Evolutionary conservation across 2,113 vertebrate species (phyloP).

Genomic region (Calcarius ornatus): DNA sequence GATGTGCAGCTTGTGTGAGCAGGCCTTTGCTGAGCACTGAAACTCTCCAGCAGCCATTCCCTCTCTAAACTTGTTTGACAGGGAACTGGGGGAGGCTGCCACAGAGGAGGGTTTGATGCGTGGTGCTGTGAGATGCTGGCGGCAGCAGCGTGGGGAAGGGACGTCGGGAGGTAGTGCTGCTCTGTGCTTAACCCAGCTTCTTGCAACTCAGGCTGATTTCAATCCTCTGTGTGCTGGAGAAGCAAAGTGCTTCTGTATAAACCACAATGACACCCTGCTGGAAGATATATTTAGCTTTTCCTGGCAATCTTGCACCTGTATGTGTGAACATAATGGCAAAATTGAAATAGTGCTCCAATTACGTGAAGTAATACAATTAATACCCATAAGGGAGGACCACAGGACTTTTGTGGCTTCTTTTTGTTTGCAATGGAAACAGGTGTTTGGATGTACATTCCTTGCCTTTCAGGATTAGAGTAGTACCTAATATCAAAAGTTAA

Average conservation of each 20-base stretch:
- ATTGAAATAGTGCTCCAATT: not conserved
- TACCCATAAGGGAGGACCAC: not conserved
- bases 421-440: not conserved
- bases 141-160: not conserved
- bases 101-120: not conserved
- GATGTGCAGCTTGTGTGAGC: not conserved
- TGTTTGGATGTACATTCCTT: not conserved
- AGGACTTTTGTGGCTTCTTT: not conserved
- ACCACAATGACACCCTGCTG: not conserved
- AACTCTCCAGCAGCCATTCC: not conserved
- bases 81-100: not conserved
- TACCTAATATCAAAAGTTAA: not conserved
- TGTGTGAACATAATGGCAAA: not conserved
- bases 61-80: constrained; percentile 19
- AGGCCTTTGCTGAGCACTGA: not conserved
- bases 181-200: not conserved
- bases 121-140: fast-evolving
- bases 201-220: not conserved
- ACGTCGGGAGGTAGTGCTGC: not conserved
- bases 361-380: not conserved
- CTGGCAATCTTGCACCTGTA: not conserved
- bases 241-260: not conserved
- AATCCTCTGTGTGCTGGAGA: not conserved
- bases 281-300: not conserved
- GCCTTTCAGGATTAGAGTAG: not conserved